phyloP scores from a whole-genome alignment of 2,113 vertebrate genomes.

The Setophaga coronata region DNA sequence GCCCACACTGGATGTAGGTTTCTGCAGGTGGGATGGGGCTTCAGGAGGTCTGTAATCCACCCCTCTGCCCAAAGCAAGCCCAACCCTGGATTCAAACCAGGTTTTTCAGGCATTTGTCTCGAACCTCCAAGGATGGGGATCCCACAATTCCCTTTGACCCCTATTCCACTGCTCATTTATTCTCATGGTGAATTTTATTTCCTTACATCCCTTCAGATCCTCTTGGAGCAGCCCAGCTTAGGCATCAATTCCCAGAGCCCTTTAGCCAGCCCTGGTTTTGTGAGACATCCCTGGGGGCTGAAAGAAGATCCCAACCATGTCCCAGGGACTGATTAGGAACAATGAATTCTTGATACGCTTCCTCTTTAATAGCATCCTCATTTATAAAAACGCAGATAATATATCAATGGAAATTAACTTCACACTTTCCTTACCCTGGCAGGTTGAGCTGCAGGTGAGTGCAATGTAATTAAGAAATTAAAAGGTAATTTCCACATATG shows the following conservation, averaged over 20 bases:
- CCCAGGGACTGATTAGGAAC: neutral
- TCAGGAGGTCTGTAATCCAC: neutral
- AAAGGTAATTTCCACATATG: slow-evolving; percentile 79
- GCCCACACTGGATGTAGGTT: accelerated
- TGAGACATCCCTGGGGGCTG: neutral
- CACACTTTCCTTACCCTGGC: slow-evolving; percentile 31
- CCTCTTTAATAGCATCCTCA: slow-evolving; percentile 49
- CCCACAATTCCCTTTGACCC: neutral
- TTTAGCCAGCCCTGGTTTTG: neutral
- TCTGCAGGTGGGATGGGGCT: neutral
- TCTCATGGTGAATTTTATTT: neutral
- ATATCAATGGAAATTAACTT: slow-evolving; percentile 62
- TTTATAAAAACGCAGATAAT: slow-evolving; percentile 57
- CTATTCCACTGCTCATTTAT: neutral
- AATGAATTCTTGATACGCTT: neutral
- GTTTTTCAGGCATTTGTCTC: neutral
- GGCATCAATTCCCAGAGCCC: neutral
- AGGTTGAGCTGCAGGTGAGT: slow-evolving; percentile 75
- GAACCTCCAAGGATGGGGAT: neutral
- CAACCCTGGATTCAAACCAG: accelerated
- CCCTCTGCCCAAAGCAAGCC: neutral
- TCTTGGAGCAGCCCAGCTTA: neutral
- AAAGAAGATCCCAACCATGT: neutral
- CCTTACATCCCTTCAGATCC: neutral
- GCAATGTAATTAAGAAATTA: slow-evolving; percentile 80